A percentile compares a stretch with the other conserved stretches of the same genome.
These are phyloP conservation scores for Lycocorax pyrrhopterus DNA, from an alignment of 2,113 vertebrate genomes.

Conservation along the genomic window DNA sequence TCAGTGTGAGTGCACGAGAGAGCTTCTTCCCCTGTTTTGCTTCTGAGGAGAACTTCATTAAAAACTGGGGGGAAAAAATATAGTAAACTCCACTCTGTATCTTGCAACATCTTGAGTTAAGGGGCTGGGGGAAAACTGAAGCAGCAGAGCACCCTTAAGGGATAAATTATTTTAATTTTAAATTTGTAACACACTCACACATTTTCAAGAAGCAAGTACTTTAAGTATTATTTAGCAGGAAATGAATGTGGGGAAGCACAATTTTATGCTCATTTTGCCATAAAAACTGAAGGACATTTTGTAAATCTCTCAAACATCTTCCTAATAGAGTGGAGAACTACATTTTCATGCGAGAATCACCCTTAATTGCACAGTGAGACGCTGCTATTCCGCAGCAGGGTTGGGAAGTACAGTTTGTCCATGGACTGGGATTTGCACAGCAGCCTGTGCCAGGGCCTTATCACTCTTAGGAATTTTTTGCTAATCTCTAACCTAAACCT, in stretches of 20 bases:
- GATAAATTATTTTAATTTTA: constrained; percentile 2
- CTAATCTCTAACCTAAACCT: background rate
- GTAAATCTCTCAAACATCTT: background rate
- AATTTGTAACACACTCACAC: background rate
- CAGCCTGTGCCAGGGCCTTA: background rate
- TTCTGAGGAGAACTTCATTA: background rate
- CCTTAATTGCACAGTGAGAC: background rate
- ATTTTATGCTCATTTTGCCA: constrained; percentile 21
- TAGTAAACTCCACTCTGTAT: background rate
- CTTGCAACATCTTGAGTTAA: background rate
- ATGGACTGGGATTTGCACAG: background rate
- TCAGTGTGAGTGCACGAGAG: accelerated
- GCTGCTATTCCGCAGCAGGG: background rate
- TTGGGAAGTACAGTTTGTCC: background rate
- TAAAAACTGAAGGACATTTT: background rate
- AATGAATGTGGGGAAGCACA: background rate
- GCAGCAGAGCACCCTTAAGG: background rate
- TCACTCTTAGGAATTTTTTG: background rate
- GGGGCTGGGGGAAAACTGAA: background rate
- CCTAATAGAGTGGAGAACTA: background rate
- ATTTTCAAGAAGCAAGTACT: background rate
- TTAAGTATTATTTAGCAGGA: background rate
- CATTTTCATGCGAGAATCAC: background rate
- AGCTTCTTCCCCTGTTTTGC: background rate
- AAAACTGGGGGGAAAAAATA: background rate